phyloP scores from a whole-genome alignment of 2,888 invertebrate genomes.

The Furcula furcula region DNA sequence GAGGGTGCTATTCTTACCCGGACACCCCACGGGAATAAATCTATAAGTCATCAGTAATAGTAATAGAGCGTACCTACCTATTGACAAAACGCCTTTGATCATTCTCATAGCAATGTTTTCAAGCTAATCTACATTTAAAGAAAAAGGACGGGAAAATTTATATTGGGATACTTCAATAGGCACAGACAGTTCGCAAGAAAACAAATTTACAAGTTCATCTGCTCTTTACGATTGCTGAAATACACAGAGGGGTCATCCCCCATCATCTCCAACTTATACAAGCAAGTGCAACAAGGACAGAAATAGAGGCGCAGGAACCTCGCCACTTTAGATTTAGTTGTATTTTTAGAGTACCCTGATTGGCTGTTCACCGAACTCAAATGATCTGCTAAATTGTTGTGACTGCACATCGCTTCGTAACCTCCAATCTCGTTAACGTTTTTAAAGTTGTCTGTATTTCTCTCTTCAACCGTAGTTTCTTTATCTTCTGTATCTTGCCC shows the following conservation, averaged over 20 bases:
- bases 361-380: slow-evolving; percentile 40
- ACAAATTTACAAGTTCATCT: neutral
- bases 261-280: slow-evolving; percentile 65
- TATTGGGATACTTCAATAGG: too few species aligned
- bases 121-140: neutral
- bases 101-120: neutral
- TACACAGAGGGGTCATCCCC: slow-evolving; percentile 37
- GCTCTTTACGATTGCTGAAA: slow-evolving; percentile 14
- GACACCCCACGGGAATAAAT: too few species aligned
- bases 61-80: too few species aligned
- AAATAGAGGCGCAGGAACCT: slow-evolving; percentile 68
- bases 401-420: slow-evolving; percentile 30
- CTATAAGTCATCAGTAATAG: too few species aligned
- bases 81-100: neutral
- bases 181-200: neutral
- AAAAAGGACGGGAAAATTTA: too few species aligned
- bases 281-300: slow-evolving; percentile 70
- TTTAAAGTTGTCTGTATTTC: slow-evolving; percentile 11
- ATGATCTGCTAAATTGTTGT: slow-evolving; percentile 17
- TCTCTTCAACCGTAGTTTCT: slow-evolving; percentile 24
- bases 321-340: slow-evolving; percentile 59
- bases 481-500: slow-evolving; percentile 33
- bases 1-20: too few species aligned
- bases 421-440: slow-evolving; percentile 11
- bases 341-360: slow-evolving; percentile 34